Evolutionary conservation across 2,113 vertebrate genomes (phyloP), one percentile per base, ranked within the genome.

Genomic region (Ploceus nigricollis): DNA sequence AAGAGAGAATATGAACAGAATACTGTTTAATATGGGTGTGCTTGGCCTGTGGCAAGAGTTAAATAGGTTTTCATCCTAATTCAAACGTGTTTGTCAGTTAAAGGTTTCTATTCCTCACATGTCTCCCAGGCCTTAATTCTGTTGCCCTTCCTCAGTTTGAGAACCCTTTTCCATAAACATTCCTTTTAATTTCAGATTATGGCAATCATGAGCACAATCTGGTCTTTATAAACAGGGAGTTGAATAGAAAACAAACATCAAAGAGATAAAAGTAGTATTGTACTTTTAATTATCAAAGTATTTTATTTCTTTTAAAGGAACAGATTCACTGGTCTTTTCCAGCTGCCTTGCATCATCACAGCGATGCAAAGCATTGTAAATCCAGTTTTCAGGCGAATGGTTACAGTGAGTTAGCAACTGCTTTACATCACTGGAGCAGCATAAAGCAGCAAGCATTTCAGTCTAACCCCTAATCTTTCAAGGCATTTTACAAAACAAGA

Each of bases 211-310:
- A 78, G 35, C 35, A 88, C 54, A 94, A 73, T 75, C 79, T 91
- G 60, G 42, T 85, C 75, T 88, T 88, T 82, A 83, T 79, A 94
- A 95, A 80, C 42, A 93, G n/a, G 30, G 58, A 95, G 54, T 44
- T 72, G 75, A 94, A 91, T 37, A 58, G 81, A 89, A 87, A 79
- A 24, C 24, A 92, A 93, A 89, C 42, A 82, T 90, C 75, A 91
- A 89, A 73, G 82, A 90, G 85, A 90, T 88, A 82, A 91, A 96
- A 95, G 63, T 58, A 82, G 25, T 45, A 82, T 51, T 93, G 82
- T 94, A 96, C 58, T 85, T 93, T 47, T 70, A 94, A 94, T 94
- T 95, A 89, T 72, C 33, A 50, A 88, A 91, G 81, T 87, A 77
- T 54, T 93, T 91, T 82, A 71, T 89, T 91, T 93, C 40, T 91